Evolutionary conservation across 2,888 invertebrate species (phyloP), one percentile per base, ranked within the genome.

Genomic region (Drosophila suboccidentalis): DNA sequence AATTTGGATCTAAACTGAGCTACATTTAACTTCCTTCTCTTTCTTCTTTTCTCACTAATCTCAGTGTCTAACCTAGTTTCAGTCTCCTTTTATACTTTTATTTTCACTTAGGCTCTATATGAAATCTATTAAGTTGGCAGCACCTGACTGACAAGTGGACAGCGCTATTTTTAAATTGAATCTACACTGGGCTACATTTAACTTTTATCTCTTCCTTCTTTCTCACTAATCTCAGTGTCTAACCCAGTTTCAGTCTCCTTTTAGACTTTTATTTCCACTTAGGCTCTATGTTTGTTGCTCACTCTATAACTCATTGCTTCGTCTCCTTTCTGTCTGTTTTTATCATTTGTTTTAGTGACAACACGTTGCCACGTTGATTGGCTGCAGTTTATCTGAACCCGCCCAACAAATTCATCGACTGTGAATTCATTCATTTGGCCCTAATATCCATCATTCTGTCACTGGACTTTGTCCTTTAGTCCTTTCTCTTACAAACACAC

Each of bases 391-490:
- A 65, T 71, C 43, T 71, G 66, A 60, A 60, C 51, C 66, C 65
- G 55, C 26, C 51, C 65, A 55, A 51, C 32, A 55, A 65, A 72
- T 61, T 63, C 64, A 70, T 60, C 51, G 75, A 70, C 49, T 74
- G 41, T 50, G 53, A 60, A 66, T 69, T 54, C 60, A 66, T 66
- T 69, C 49, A 59, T 60, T 43, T 75, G 66, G 58, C 57, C 54
- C 49, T 65, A 67, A 61, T 72, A 72, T 76, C 72, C 68, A 72
- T 76, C 68, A 76, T 76, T 72, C 75, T 75, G 68, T 72, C 68
- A 68, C 63, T 55, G 57, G 47, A 63, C 63, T 60, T 51, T 58
- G 44, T 53, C 49, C 60, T 65, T 74, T 49, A 61, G 58, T 26
- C 53, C 44, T 43, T 29, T 29, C 26, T 11, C 22, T 36, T 22